Conservation (phyloP, 2,888 invertebrate species). For the Drosophila colorata region DNA sequence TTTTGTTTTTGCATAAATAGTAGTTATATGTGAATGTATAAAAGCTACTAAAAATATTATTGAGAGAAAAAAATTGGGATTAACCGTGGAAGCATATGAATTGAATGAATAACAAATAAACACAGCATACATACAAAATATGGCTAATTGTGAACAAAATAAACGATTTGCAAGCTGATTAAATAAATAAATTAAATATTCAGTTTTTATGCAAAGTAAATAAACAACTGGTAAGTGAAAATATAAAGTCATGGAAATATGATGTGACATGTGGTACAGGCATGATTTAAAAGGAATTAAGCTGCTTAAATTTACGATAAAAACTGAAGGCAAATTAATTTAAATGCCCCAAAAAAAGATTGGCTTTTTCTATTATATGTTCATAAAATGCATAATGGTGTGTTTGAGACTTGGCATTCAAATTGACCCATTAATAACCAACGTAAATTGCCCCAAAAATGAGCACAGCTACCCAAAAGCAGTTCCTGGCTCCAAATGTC, state of each 20-base stretch:
- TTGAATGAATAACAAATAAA: conserved; percentile 36
- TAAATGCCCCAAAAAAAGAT: background rate
- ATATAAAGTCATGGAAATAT: background rate
- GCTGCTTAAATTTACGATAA: background rate
- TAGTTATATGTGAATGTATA: conserved; percentile 37
- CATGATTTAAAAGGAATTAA: conserved; percentile 7
- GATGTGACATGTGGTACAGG: background rate
- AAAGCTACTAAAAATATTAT: conserved; percentile 25
- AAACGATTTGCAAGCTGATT: conserved; percentile 38
- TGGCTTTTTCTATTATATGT: background rate
- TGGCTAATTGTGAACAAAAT: conserved; percentile 45
- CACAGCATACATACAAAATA: conserved; percentile 14
- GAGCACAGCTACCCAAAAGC: background rate
- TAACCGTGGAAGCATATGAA: conserved; percentile 35
- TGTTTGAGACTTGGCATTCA: conserved; percentile 10
- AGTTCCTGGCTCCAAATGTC: conserved; percentile 2
- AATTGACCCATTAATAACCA: conserved; percentile 46
- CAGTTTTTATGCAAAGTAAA: background rate
- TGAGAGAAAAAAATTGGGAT: conserved; percentile 24
- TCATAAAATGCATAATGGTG: conserved; percentile 3
- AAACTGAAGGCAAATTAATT: background rate
- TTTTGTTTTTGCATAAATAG: conserved; percentile 45
- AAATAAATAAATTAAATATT: conserved; percentile 40
- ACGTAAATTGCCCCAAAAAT: conserved; percentile 20
- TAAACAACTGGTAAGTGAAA: background rate